Percentiles rank a stretch among this genome's conserved stretches.
These are phyloP conservation scores for Pocota personata DNA, from an alignment of 2,888 invertebrate genomes.

Conservation along the genomic window DNA sequence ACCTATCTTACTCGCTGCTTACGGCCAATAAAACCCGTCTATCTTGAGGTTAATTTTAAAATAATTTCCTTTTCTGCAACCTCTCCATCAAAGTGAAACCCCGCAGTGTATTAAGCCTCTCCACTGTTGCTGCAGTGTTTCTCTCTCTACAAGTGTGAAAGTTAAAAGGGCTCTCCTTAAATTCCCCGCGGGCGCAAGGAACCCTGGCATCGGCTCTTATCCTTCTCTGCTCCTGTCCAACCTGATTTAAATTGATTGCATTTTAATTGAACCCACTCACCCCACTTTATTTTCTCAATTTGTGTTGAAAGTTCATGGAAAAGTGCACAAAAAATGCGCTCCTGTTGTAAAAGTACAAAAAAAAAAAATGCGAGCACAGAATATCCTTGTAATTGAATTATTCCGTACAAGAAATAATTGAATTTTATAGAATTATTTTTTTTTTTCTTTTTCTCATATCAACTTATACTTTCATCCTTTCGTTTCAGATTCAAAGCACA, in stretches of 20 bases:
- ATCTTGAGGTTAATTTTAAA: conserved; percentile 63
- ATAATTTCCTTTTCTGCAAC: conserved; percentile 48
- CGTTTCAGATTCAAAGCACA: conserved; percentile 27
- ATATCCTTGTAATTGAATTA: conserved; percentile 64
- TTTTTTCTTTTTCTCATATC: conserved; percentile 48
- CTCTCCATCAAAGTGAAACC: conserved; percentile 42
- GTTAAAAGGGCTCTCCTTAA: conserved; percentile 36
- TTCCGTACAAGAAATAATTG: conserved; percentile 60
- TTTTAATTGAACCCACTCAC: conserved; percentile 66
- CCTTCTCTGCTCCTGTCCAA: conserved; percentile 33
- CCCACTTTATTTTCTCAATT: conserved; percentile 7
- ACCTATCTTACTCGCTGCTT: background rate
- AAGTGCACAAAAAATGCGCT: conserved; percentile 50
- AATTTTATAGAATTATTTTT: conserved; percentile 47
- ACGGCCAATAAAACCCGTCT: conserved; percentile 8
- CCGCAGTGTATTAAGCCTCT: conserved; percentile 55
- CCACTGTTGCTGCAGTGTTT: conserved; percentile 17
- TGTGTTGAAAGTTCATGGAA: conserved; percentile 36
- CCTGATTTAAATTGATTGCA: conserved; percentile 73
- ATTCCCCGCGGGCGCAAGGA: conserved; percentile 12
- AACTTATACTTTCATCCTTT: conserved; percentile 43
- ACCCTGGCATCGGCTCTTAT: conserved; percentile 12
- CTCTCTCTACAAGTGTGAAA: conserved; percentile 42
- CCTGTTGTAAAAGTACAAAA: conserved; percentile 1
- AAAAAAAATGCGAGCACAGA: background rate